Conservation (phyloP, 92 coral and sea anemone species). For the Palythoa grandis region DNA sequence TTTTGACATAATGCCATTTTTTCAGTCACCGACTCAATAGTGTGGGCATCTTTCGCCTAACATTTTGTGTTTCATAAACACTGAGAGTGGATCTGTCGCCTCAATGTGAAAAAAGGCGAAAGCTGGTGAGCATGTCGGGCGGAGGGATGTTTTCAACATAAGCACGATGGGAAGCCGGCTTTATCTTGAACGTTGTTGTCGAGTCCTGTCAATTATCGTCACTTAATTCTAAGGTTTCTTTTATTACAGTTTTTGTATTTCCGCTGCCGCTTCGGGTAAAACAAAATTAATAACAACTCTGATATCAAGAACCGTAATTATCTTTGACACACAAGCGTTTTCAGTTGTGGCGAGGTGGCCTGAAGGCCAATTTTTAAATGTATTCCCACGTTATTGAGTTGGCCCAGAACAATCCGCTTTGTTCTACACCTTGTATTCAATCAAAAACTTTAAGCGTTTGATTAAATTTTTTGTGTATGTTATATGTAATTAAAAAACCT, state of each 20-base stretch:
- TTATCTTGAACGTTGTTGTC: neutral
- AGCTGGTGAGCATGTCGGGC: neutral
- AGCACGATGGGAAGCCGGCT: neutral
- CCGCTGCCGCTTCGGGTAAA: conserved; percentile 28
- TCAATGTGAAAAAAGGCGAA: neutral
- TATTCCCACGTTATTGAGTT: conserved; percentile 29
- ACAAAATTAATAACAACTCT: conserved; percentile 11
- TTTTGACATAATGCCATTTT: conserved; percentile 23
- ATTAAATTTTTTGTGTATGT: conserved; percentile 6
- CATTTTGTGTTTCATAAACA: neutral
- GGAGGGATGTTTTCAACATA: neutral
- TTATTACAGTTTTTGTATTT: neutral
- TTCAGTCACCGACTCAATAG: conserved; percentile 15
- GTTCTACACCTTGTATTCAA: conserved; percentile 2
- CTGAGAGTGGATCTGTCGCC: neutral
- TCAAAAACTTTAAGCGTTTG: neutral
- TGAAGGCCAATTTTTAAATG: conserved; percentile 16
- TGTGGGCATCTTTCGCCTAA: neutral
- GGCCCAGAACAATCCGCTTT: conserved; percentile 28
- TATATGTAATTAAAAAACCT: conserved; percentile 31
- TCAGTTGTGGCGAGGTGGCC: conserved; percentile 20
- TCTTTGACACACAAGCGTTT: neutral
- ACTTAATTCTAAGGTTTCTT: neutral
- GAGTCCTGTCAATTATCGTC: conserved; percentile 7
- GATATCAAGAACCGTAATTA: conserved; percentile 28